These are phyloP conservation scores for Trichogramma pretiosum DNA, from an alignment of 1,140 invertebrate genomes.

Conservation along the genomic window DNA sequence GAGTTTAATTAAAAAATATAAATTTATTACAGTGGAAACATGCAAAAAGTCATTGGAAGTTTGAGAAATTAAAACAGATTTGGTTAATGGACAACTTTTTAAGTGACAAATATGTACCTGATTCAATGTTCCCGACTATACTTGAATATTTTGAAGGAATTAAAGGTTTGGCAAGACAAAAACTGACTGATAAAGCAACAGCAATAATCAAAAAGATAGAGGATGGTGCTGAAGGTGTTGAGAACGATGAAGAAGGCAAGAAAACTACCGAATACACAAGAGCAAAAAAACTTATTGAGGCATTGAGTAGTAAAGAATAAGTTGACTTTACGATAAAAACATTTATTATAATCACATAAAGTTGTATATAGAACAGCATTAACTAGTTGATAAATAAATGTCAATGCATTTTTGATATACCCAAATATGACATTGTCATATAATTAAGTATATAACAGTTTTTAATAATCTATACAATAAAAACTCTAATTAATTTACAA, in stretches of 20 bases:
- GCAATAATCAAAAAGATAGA: slow-evolving; percentile 56
- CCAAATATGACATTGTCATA: background rate
- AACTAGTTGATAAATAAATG: background rate
- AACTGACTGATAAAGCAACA: slow-evolving; percentile 53
- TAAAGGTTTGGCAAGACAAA: slow-evolving; percentile 54
- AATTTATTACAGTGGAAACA: slow-evolving; percentile 55
- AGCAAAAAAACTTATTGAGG: slow-evolving; percentile 47
- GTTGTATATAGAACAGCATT: slow-evolving; percentile 2
- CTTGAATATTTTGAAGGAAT: slow-evolving; percentile 62
- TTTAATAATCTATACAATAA: too few relatives aligned
- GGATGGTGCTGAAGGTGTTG: slow-evolving; percentile 40
- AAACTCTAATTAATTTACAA: too few relatives aligned
- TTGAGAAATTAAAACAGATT: slow-evolving; percentile 65
- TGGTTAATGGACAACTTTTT: slow-evolving; percentile 63
- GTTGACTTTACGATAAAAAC: too few relatives aligned
- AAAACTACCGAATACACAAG: slow-evolving; percentile 44
- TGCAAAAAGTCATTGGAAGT: slow-evolving; percentile 61
- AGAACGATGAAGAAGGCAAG: slow-evolving; percentile 32
- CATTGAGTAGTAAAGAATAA: slow-evolving; percentile 32
- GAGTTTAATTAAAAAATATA: background rate
- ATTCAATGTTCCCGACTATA: slow-evolving; percentile 53
- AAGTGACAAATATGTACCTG: slow-evolving; percentile 48
- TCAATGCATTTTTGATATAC: background rate
- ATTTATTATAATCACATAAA: slow-evolving; percentile 9
- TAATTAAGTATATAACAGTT: too few relatives aligned